phyloP scores from a whole-genome alignment of 2,888 invertebrate species.

The Macaria liturata region DNA sequence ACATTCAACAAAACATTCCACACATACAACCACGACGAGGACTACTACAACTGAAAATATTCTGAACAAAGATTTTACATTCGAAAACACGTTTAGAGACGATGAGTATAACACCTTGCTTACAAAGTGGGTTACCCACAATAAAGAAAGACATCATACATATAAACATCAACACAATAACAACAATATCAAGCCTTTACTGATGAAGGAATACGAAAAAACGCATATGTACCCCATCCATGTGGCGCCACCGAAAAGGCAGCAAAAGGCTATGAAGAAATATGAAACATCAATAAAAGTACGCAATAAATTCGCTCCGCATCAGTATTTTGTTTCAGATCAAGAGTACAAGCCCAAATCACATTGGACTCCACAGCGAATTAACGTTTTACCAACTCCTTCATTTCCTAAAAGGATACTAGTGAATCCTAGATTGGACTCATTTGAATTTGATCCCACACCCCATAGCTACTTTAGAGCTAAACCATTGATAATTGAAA shows the following conservation, averaged over 20 bases:
- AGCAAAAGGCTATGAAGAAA: conserved; percentile 43
- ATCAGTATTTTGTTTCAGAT: conserved; percentile 6
- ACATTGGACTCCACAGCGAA: conserved; percentile 14
- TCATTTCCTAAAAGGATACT: conserved; percentile 31
- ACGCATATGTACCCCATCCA: conserved; percentile 47
- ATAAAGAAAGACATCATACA: too few species aligned
- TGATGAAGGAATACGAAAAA: conserved; percentile 28
- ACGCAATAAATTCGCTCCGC: conserved; percentile 27
- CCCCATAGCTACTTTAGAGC: conserved; percentile 29
- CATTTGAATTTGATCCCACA: conserved; percentile 25
- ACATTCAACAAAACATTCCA: neutral
- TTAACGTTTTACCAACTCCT: conserved; percentile 15
- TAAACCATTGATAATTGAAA: conserved; percentile 41
- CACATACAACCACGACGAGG: neutral
- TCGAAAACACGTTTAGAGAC: neutral
- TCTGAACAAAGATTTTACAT: neutral
- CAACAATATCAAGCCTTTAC: too few species aligned
- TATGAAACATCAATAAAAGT: conserved; percentile 42
- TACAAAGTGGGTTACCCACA: too few species aligned
- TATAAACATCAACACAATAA: too few species aligned
- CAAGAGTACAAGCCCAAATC: conserved; percentile 1
- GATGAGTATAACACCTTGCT: too few species aligned
- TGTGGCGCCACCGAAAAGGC: conserved; percentile 34
- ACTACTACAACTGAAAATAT: conserved; percentile 2
- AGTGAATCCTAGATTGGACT: conserved; percentile 46